Conservation (phyloP, 2,888 invertebrate species). For the Tipula lateralis region DNA sequence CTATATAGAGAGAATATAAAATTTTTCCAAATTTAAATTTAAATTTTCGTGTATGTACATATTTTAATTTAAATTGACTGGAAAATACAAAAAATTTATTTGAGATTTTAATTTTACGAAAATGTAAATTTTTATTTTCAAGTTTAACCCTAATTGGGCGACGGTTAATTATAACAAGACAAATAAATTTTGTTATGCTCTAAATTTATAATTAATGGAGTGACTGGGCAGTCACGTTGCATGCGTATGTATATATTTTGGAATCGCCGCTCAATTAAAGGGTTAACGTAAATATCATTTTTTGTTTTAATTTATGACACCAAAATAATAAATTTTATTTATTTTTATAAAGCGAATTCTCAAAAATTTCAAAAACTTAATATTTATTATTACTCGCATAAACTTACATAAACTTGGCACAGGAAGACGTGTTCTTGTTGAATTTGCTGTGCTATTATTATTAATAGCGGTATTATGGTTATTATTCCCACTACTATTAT, state of each 20-base stretch:
- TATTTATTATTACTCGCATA: constrained; percentile 19
- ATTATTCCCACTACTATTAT: background rate
- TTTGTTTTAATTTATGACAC: background rate
- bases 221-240: no score
- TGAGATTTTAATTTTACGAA: background rate
- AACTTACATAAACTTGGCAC: constrained; percentile 30
- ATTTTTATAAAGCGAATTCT: background rate
- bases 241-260: background rate
- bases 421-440: constrained; percentile 31
- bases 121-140: background rate
- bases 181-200: no score
- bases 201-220: no score
- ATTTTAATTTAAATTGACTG: background rate
- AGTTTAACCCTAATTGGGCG: background rate
- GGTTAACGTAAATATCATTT: background rate
- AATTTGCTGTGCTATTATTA: background rate
- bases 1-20: background rate
- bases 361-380: background rate
- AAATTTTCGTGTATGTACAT: background rate
- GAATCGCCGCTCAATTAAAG: background rate
- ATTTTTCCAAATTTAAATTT: background rate
- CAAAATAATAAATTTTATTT: constrained; percentile 26
- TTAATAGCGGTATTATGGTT: background rate
- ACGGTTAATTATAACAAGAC: background rate
- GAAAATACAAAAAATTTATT: background rate